These are phyloP conservation scores for Malurus elegans DNA, from an alignment of 2,113 vertebrate species.

Conservation along the genomic window DNA sequence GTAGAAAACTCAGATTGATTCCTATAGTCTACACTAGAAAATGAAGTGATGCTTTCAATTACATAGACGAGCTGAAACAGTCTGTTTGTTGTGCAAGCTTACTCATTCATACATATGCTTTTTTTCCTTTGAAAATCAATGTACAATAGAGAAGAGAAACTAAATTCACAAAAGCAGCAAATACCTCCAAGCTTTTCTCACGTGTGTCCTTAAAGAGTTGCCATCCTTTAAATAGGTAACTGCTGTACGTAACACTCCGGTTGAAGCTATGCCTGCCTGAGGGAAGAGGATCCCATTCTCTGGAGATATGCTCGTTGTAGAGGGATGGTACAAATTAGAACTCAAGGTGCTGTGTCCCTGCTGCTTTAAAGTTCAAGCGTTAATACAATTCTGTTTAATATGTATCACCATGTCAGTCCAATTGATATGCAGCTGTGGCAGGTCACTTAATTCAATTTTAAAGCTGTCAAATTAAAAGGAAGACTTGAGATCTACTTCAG, in stretches of 20 bases:
- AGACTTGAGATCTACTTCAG: background rate
- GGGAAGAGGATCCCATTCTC: background rate
- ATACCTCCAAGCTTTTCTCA: background rate
- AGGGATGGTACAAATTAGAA: background rate
- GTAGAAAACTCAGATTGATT: background rate
- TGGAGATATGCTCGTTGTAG: background rate
- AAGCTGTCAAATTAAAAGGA: background rate
- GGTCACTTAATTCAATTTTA: background rate
- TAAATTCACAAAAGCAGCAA: background rate
- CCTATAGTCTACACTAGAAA: background rate
- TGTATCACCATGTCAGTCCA: background rate
- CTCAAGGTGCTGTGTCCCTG: background rate
- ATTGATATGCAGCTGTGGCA: background rate
- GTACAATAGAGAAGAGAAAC: background rate
- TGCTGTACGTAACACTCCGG: fast-evolving
- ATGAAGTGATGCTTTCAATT: background rate
- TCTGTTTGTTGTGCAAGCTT: background rate
- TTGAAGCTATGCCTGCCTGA: background rate
- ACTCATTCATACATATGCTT: background rate
- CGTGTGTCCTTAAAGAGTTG: background rate
- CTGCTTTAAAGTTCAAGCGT: background rate
- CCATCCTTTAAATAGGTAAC: background rate
- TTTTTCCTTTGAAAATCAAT: background rate
- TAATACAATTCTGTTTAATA: background rate
- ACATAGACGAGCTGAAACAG: background rate